Percentiles rank a stretch among this genome's conserved stretches.
These are phyloP conservation scores for Sipha maydis DNA, from an alignment of 2,888 invertebrate species.

Conservation along the genomic window DNA sequence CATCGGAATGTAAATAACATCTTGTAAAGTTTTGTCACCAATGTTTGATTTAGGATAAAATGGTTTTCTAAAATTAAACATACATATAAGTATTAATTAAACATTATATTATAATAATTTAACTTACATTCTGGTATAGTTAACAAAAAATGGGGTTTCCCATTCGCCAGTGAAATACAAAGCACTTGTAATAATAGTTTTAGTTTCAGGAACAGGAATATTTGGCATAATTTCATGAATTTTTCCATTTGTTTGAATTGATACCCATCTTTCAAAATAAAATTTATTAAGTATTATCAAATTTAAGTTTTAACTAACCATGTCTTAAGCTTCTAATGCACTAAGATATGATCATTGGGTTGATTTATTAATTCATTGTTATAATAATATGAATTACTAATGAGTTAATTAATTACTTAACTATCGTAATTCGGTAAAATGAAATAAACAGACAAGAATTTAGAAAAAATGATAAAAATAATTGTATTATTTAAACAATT, in stretches of 20 bases:
- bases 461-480: not conserved
- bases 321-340: not conserved
- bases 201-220: slow-evolving; percentile 71
- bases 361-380: not conserved
- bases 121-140: slow-evolving; percentile 71
- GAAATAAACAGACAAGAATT: not conserved
- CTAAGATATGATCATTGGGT: not conserved
- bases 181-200: slow-evolving; percentile 75
- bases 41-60: slow-evolving; percentile 55
- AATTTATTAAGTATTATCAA: not conserved
- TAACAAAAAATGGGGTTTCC: slow-evolving; percentile 74
- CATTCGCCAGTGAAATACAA: slow-evolving; percentile 80
- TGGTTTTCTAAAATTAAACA: slow-evolving; percentile 61
- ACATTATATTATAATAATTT: not conserved
- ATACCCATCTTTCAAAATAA: slow-evolving; percentile 71
- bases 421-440: not conserved
- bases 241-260: slow-evolving; percentile 73
- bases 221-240: slow-evolving; percentile 73
- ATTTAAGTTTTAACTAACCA: too few relatives aligned
- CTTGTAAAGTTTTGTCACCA: slow-evolving; percentile 68
- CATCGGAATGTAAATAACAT: slow-evolving; percentile 70
- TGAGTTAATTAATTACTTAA: not conserved
- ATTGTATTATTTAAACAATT: not conserved
- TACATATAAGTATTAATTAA: not conserved
- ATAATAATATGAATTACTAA: not conserved